A percentile compares a stretch with the other conserved stretches of the same genome.
Conservation (phyloP, 2,888 invertebrate genomes). For the Eremobia ochroleuca region DNA sequence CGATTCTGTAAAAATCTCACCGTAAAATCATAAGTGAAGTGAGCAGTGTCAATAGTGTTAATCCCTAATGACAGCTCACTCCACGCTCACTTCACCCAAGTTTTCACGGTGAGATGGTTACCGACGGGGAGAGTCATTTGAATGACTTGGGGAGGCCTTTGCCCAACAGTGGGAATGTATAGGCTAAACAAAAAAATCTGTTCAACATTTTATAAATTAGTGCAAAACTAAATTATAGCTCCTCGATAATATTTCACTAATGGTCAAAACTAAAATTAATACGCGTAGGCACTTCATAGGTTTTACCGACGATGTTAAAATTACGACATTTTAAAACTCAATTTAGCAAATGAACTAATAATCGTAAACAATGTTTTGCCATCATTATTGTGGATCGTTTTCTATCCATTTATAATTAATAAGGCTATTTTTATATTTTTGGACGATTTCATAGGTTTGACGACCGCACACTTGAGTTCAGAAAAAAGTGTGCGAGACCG, state of each 20-base stretch:
- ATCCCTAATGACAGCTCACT: too few relatives aligned
- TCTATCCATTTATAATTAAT: constrained; percentile 82
- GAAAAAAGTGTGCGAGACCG: constrained; percentile 55
- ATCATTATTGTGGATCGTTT: constrained; percentile 71
- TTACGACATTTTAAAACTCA: constrained; percentile 52
- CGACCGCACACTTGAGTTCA: constrained; percentile 78
- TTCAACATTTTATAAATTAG: background rate
- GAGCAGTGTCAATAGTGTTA: too few relatives aligned
- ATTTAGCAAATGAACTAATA: constrained; percentile 63
- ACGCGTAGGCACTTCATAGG: constrained; percentile 8
- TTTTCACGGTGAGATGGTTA: too few relatives aligned
- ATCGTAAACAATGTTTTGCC: constrained; percentile 69
- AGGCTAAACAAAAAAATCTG: background rate
- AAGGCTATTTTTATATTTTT: constrained; percentile 76
- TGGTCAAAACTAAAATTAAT: constrained; percentile 15
- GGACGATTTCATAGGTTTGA: constrained; percentile 77
- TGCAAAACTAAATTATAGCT: background rate
- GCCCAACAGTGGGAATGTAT: background rate
- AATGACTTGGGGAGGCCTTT: background rate
- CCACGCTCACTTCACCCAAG: too few relatives aligned
- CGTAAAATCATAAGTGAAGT: too few relatives aligned
- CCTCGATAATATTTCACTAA: constrained; percentile 19
- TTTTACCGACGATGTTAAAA: constrained; percentile 18
- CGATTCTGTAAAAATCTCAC: too few relatives aligned
- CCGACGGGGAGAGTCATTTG: too few relatives aligned